Evolutionary conservation across 1,140 invertebrate species (phyloP).

Genomic region (Drosophila suzukii): DNA sequence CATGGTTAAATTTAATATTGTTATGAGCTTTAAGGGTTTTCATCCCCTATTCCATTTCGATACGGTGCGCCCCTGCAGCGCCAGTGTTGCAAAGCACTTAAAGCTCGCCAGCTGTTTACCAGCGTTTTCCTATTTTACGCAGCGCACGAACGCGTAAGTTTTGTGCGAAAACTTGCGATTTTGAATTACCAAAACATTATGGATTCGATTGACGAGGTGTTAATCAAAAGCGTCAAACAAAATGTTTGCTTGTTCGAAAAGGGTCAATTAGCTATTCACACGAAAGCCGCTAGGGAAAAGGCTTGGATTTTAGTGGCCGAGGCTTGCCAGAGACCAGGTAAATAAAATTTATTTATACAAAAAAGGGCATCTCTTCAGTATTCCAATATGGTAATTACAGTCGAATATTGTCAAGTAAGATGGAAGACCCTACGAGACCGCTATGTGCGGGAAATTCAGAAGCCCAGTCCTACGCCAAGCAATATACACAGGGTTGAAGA

Average conservation of each 20-base stretch:
- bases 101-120: constrained; percentile 17
- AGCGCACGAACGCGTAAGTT: constrained; percentile 20
- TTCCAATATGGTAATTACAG: neutral
- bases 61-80: neutral
- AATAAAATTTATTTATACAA: neutral
- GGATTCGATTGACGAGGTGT: constrained; percentile 1
- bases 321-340: constrained; percentile 20
- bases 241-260: constrained; percentile 32
- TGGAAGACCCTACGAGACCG: constrained; percentile 39
- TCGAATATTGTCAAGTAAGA: constrained; percentile 8
- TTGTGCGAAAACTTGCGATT: neutral
- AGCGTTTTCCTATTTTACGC: neutral
- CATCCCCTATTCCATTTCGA: neutral
- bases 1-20: too few species aligned
- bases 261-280: neutral
- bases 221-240: constrained; percentile 30
- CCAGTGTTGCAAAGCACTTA: constrained; percentile 17
- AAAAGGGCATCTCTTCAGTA: neutral
- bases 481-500: neutral
- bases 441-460: constrained; percentile 34
- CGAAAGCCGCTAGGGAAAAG: neutral
- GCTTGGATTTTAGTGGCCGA: constrained; percentile 18
- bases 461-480: neutral
- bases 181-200: constrained; percentile 7
- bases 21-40: neutral